Base-by-base conservation (phyloP, 2,797 vertebrate species). In the Fistularia commersonii region DNA sequence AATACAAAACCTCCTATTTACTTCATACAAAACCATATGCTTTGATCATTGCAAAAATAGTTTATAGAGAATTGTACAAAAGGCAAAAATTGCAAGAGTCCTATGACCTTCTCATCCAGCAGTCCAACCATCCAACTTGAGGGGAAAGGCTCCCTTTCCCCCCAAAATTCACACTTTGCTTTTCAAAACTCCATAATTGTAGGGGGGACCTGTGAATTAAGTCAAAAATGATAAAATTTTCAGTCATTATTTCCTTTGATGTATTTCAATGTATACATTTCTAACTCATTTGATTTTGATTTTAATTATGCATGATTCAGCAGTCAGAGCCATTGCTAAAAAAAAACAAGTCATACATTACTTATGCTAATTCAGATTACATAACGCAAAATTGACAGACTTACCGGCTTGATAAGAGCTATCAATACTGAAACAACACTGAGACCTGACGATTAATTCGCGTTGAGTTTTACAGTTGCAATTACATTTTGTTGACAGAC, bases 171-270 rank as follows among this genome's bases (percentile, higher is more conserved):
- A 51, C 66, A 37, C 52, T 61, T 42, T 55, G 64, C 78, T 80
- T 83, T 92, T 93, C 81, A 99, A 81, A 93, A 90, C 93, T 91
- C 97, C 97, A 98, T 99, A 94, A 98, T 99, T 98, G 94, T 93
- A 86, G 88, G 65, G 75, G 83, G 85, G 61, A 86, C 93, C 96
- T 99, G 68, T 42, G 50, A 49, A 61, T 23, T 38, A 54, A 0
- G 2, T 1, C 3, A 44, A 7, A 33, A 8, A 14, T 2, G 45
- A 11, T 7, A 13, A 0, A 33, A n/a, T 7, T 8, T 11, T 15
- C 12, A 15, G n/a, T 12, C n/a, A n/a, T 42, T 13, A 42, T 42
- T 42, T 13, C 10, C 5, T 5, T 40, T 40, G 9, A 41, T 9
- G 6, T 37, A 11, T 4, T 8, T 5, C 8, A 32, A 15, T 42